These are phyloP conservation scores for Pseudomugil gertrudae DNA, from an alignment of 2,797 vertebrate genomes.

Conservation along the genomic window DNA sequence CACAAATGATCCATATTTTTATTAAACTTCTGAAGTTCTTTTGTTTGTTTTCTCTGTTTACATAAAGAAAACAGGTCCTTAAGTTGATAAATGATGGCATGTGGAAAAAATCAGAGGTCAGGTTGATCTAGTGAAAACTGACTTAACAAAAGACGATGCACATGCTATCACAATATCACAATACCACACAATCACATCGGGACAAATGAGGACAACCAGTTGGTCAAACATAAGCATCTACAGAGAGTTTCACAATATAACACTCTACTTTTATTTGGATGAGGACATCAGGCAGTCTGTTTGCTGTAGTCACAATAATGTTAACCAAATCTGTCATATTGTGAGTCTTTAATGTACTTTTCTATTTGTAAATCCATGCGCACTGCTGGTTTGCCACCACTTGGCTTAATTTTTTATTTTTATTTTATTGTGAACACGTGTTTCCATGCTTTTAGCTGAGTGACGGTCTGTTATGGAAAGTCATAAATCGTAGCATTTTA, in stretches of 20 bases:
- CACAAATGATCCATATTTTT: neutral
- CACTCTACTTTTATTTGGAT: neutral
- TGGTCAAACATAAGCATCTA: neutral
- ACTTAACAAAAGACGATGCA: too few species aligned
- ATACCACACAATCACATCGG: too few species aligned
- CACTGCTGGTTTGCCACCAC: neutral
- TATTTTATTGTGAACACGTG: slow-evolving; percentile 48
- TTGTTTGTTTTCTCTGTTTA: too few species aligned
- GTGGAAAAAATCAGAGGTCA: neutral
- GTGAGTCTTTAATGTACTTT: slow-evolving; percentile 6
- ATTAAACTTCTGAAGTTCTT: neutral
- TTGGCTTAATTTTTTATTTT: slow-evolving; percentile 50
- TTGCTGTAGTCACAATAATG: neutral
- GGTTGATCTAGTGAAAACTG: neutral
- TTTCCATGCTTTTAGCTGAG: slow-evolving; percentile 43
- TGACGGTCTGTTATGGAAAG: slow-evolving; percentile 47
- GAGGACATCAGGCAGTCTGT: neutral
- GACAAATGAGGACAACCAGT: neutral
- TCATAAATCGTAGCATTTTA: slow-evolving; percentile 46
- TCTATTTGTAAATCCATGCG: neutral
- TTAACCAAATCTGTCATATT: neutral
- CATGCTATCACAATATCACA: too few species aligned
- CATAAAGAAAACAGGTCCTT: too few species aligned
- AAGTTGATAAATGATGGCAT: neutral
- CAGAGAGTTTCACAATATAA: neutral